Evolutionary conservation across 2,113 vertebrate genomes (phyloP).

Genomic region (Oenanthe melanoleuca): DNA sequence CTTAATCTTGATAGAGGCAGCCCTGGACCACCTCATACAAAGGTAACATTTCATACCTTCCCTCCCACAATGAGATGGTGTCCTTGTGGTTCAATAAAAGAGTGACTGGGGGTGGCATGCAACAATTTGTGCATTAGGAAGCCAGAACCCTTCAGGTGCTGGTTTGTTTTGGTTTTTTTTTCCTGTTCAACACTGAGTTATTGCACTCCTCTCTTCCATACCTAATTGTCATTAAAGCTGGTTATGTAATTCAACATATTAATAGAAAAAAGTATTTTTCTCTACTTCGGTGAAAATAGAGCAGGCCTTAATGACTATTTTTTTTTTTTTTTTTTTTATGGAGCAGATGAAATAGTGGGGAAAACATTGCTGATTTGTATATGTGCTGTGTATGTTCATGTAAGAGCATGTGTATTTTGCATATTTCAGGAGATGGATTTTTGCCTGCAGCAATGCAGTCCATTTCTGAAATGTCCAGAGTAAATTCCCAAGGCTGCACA

Average conservation of each 20-base stretch:
- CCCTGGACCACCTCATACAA: neutral
- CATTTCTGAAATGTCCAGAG: neutral
- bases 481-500: neutral
- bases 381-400: neutral
- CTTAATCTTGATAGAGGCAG: constrained; percentile 7
- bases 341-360: neutral
- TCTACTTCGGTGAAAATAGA: neutral
- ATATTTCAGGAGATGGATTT: neutral
- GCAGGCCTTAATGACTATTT: neutral
- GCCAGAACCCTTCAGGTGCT: neutral
- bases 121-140: neutral
- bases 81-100: constrained; percentile 4
- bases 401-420: neutral
- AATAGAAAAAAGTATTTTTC: neutral
- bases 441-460: neutral
- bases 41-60: neutral
- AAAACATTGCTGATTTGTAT: neutral
- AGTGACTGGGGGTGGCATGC: neutral
- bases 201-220: neutral
- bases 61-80: accelerated
- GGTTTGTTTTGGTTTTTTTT: neutral
- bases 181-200: neutral
- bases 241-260: neutral
- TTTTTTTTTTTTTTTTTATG: neutral
- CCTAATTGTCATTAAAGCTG: neutral